A percentile compares a stretch with the other conserved stretches of the same genome.
Evolutionary conservation across 2,113 vertebrate genomes (phyloP).

Genomic region (Chionodraco myersi): DNA sequence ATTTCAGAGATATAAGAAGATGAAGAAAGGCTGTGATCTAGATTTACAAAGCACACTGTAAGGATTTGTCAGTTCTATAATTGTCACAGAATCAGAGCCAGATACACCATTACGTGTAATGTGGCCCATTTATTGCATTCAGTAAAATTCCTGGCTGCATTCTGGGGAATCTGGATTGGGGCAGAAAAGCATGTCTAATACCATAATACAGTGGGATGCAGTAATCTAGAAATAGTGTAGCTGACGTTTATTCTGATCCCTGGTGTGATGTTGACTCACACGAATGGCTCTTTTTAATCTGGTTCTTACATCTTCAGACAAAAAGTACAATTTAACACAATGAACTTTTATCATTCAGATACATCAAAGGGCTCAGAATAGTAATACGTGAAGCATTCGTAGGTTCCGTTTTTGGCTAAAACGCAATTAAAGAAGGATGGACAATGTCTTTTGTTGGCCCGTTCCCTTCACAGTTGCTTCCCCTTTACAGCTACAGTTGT

Average conservation of each 20-base stretch:
- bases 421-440: slow-evolving; percentile 8
- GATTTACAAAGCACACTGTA: slow-evolving; percentile 9
- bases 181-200: slow-evolving; percentile 39
- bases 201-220: slow-evolving; percentile 6
- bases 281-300: not conserved
- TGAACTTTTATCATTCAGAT: not conserved
- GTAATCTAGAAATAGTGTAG: slow-evolving; percentile 14
- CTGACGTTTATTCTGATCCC: slow-evolving; percentile 4
- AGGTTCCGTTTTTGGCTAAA: slow-evolving; percentile 11
- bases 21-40: not conserved
- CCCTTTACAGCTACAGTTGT: slow-evolving; percentile 17
- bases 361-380: not conserved
- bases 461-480: slow-evolving; percentile 16
- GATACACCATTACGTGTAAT: not conserved
- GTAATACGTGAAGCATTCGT: not conserved
- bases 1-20: slow-evolving; percentile 1
- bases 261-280: slow-evolving; percentile 1
- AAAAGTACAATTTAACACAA: not conserved
- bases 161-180: slow-evolving; percentile 16
- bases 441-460: not conserved
- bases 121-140: slow-evolving; percentile 26
- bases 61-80: slow-evolving; percentile 11
- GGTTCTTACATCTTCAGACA: not conserved
- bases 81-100: not conserved
- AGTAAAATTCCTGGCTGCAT: slow-evolving; percentile 16